These are phyloP conservation scores for Phymatocera aterrima DNA, from an alignment of 2,888 invertebrate species.

Conservation along the genomic window DNA sequence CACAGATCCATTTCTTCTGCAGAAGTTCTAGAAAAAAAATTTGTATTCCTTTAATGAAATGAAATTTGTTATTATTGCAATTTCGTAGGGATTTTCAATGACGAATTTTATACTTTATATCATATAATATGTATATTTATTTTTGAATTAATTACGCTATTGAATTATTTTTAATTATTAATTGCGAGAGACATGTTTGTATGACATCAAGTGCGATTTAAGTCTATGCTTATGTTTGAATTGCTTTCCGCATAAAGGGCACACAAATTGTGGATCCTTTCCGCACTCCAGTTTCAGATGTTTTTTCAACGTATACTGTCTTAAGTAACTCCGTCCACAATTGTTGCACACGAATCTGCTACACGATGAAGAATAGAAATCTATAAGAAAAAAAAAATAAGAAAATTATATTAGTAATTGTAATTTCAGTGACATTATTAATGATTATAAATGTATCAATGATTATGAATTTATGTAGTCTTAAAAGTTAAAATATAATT, in stretches of 20 bases:
- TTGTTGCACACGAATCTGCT: constrained; percentile 54
- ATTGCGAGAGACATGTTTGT: constrained; percentile 27
- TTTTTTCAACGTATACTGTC: constrained; percentile 61
- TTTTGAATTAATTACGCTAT: background rate
- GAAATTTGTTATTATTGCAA: background rate
- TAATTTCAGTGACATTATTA: background rate
- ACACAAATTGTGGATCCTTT: constrained; percentile 73
- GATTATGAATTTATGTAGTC: background rate
- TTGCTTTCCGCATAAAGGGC: constrained; percentile 67
- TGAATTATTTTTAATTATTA: background rate
- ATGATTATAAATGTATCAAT: background rate
- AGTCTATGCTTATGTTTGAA: constrained; percentile 43
- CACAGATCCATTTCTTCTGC: constrained; percentile 59
- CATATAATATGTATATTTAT: constrained; percentile 3
- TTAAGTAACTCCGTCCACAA: constrained; percentile 54
- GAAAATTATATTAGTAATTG: background rate
- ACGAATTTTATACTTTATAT: constrained; percentile 8
- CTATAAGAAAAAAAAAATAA: background rate
- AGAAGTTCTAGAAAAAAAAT: constrained; percentile 17
- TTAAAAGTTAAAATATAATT: constrained; percentile 19
- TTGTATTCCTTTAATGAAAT: background rate
- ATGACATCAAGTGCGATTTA: constrained; percentile 35
- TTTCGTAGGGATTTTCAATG: background rate
- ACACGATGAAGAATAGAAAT: constrained; percentile 19
- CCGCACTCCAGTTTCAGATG: constrained; percentile 73